Evolutionary conservation across 2,113 vertebrate genomes (phyloP), one percentile per base, ranked within the genome.

Genomic region (Amazona guildingii): DNA sequence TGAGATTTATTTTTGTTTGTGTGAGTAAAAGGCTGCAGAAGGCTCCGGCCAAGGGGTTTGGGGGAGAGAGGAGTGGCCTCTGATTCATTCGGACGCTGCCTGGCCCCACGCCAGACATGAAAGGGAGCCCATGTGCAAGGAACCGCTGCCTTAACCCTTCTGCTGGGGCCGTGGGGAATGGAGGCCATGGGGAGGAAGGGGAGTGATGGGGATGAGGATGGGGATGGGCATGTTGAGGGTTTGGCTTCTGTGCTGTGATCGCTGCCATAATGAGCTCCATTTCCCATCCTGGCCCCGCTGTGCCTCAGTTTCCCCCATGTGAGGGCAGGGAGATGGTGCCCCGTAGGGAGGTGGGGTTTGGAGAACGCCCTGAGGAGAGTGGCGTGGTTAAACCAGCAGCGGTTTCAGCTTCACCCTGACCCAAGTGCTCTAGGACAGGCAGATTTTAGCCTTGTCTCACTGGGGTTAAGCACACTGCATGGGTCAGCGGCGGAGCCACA

Each of bases 1-100:
- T 85, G 92, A 98, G 98, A 98, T 98, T 98, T 98, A 97, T 98
- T 98, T 98, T 98, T 98, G 97, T 98, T 98, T 98, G 98, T 97
- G 96, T 97, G 97, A 98, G 95, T 98, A 98, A 98, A 98, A 98
- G 97, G 97, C 97, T 98, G 96, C 96, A 98, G 97, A 98, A 98
- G 98, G 96, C 98, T 98, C 97, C 70, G 97, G 97, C 96, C 94
- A 93, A 94, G 94, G 97, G 97, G 95, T 81, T 92, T 41, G 20
- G 68, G 86, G 90, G 95, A 95, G 94, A 95, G 96, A 96, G 72
- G 77, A 37, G 87, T 96, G 97, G 97, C 97, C 93, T 97, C 96
- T 97, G 97, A 97, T 97, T 97, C 97, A 98, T 97, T 95, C 95
- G 82, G 95, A 95, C 88, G 83, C 95, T 95, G 92, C 86, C 93